A percentile compares a stretch with the other conserved stretches of the same genome.
Evolutionary conservation across 2,888 invertebrate genomes (phyloP).

Genomic region (Druceiella hillmani): DNA sequence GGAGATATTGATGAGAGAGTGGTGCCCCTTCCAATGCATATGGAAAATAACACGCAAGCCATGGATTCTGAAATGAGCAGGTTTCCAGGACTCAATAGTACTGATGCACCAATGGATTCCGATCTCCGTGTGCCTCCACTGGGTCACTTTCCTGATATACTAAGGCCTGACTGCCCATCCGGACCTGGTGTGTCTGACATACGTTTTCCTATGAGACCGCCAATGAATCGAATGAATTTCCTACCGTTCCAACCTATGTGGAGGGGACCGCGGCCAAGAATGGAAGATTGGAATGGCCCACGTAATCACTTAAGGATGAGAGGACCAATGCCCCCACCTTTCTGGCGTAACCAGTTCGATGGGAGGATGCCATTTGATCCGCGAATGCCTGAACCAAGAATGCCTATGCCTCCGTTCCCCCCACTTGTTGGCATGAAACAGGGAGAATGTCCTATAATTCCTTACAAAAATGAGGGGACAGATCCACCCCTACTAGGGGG

Average conservation of each 20-base stretch:
- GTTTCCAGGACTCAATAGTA: constrained; percentile 12
- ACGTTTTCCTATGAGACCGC: constrained; percentile 15
- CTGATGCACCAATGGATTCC: constrained; percentile 30
- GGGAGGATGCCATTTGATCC: constrained; percentile 35
- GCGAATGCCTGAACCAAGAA: constrained; percentile 22
- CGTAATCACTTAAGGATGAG: constrained; percentile 33
- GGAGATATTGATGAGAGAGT: constrained; percentile 52
- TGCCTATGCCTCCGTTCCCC: constrained; percentile 32
- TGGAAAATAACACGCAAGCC: constrained; percentile 11
- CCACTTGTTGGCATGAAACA: constrained; percentile 39
- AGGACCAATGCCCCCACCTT: constrained; percentile 34
- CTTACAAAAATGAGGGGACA: constrained; percentile 33
- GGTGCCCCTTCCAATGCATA: constrained; percentile 29
- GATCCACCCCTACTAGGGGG: constrained; percentile 40
- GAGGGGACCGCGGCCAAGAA: constrained; percentile 37
- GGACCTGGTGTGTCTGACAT: background rate
- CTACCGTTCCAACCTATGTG: constrained; percentile 32
- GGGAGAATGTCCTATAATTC: constrained; percentile 35
- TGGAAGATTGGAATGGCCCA: constrained; percentile 34
- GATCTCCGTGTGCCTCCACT: constrained; percentile 35
- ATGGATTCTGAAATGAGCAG: constrained; percentile 6
- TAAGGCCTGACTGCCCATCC: too few species aligned
- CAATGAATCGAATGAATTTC: constrained; percentile 8
- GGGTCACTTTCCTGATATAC: constrained; percentile 1
- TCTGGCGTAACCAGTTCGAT: constrained; percentile 35